Percentiles rank a stretch among this genome's conserved stretches.
Conservation (phyloP, 2,888 invertebrate genomes). For the Eurois occulta region DNA sequence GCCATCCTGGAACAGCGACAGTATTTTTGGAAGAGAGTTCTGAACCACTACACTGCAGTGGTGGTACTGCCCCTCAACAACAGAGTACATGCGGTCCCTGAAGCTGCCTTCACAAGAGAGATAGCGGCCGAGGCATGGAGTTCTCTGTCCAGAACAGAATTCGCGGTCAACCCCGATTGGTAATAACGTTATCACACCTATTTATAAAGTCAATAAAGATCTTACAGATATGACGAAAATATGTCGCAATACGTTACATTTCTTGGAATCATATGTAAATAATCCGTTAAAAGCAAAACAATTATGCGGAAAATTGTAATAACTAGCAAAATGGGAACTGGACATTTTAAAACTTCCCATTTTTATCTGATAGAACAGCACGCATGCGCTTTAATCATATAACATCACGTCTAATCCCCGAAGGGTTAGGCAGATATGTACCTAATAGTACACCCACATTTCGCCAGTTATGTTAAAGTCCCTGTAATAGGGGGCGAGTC, state of each 20-base stretch:
- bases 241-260: constrained; percentile 9
- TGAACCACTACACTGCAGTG: constrained; percentile 85
- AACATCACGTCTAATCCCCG: not conserved
- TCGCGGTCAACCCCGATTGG: constrained; percentile 86
- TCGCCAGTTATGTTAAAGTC: no score
- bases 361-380: not conserved
- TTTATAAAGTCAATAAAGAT: constrained; percentile 41
- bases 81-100: constrained; percentile 76
- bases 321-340: not conserved
- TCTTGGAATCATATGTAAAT: constrained; percentile 37
- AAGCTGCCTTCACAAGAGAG: constrained; percentile 77
- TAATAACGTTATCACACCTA: constrained; percentile 63
- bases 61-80: constrained; percentile 81
- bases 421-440: not conserved
- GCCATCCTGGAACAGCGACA: constrained; percentile 79
- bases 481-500: not conserved
- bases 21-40: constrained; percentile 83
- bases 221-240: constrained; percentile 27
- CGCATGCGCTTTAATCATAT: not conserved
- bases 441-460: no score
- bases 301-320: constrained; percentile 19
- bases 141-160: constrained; percentile 80
- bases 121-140: constrained; percentile 79
- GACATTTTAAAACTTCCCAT: not conserved
- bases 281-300: constrained; percentile 32